Evolutionary conservation across 2,113 vertebrate genomes (phyloP).

Genomic region (Dermatemys mawii): DNA sequence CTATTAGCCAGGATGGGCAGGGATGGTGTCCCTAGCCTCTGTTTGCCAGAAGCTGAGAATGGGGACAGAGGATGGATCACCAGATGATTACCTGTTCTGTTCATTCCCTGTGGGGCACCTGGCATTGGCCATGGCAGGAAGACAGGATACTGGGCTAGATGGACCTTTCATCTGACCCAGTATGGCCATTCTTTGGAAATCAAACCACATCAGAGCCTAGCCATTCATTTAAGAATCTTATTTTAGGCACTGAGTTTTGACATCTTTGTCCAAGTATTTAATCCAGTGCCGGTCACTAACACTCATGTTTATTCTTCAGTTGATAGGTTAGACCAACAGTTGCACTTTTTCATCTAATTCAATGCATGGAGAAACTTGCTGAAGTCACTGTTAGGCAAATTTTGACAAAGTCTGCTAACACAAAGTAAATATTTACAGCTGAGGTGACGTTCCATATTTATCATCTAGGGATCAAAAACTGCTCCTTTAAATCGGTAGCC

Average conservation of each 20-base stretch:
- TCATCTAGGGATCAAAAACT: neutral
- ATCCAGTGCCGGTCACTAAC: neutral
- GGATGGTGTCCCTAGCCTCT: no score
- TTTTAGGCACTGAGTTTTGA: neutral
- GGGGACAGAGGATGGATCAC: no score
- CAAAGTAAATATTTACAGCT: neutral
- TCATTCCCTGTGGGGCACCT: no score
- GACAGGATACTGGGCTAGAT: no score
- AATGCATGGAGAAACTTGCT: neutral
- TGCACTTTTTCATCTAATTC: neutral
- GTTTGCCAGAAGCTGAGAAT: no score
- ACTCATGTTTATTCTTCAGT: neutral
- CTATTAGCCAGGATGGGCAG: no score
- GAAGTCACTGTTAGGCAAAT: neutral
- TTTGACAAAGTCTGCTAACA: neutral
- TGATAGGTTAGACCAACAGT: neutral
- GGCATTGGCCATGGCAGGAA: no score
- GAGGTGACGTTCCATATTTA: neutral
- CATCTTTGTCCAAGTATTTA: neutral
- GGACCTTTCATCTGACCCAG: no score
- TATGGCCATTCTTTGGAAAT: no score
- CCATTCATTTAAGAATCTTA: neutral
- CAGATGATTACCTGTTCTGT: no score
- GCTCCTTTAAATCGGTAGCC: neutral
- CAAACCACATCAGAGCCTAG: neutral